Conservation (phyloP, 2,797 vertebrate genomes). For the Glyptemys insculpta region DNA sequence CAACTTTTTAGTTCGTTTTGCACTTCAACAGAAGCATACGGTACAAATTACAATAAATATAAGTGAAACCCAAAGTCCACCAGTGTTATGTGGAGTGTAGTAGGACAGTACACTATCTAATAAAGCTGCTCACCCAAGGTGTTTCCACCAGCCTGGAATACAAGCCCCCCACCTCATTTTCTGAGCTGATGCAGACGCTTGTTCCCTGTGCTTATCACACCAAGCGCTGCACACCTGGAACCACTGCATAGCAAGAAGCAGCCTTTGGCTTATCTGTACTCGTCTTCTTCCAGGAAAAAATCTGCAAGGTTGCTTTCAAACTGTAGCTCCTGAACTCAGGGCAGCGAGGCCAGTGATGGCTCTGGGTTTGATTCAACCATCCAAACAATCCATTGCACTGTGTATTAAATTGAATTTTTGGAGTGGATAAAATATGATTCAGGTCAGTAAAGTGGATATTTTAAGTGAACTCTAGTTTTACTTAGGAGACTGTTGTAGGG, state of each 20-base stretch:
- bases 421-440: not conserved
- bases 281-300: not conserved
- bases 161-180: not conserved
- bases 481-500: not conserved
- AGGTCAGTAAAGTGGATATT: not conserved
- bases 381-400: not conserved
- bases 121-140: not conserved
- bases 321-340: fast-evolving
- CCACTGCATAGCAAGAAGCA: fast-evolving
- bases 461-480: not conserved
- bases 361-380: not conserved
- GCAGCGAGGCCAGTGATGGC: not conserved
- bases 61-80: not conserved
- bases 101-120: not conserved
- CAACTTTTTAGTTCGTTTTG: not conserved
- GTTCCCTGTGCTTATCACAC: fast-evolving
- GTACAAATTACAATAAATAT: not conserved
- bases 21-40: not conserved
- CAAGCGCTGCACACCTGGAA: fast-evolving
- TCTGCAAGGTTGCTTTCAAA: not conserved
- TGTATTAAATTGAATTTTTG: not conserved
- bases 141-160: not conserved
- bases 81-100: not conserved
- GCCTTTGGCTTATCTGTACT: fast-evolving
- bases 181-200: not conserved